Conservation (phyloP, 2,797 vertebrate genomes). For the Crenichthys baileyi region DNA sequence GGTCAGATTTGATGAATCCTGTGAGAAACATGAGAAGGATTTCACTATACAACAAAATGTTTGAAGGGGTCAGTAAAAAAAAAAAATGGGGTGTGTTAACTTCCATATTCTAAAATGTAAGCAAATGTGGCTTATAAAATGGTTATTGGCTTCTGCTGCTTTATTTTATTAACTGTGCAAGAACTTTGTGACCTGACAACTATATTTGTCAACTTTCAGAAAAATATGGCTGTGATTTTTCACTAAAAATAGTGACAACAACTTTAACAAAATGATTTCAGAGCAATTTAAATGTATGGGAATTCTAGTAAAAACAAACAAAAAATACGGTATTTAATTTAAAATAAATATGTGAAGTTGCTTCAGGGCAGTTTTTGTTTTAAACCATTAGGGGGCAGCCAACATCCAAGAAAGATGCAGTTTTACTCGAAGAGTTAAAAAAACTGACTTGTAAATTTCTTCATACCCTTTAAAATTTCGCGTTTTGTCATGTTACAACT, state of each 20-base stretch:
- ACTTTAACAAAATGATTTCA: background rate
- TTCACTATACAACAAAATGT: background rate
- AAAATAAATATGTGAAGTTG: too few species aligned
- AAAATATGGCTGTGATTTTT: background rate
- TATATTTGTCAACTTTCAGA: background rate
- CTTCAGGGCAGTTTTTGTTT: background rate
- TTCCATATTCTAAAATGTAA: background rate
- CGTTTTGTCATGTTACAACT: background rate
- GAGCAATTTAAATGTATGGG: background rate
- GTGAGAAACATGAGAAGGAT: slow-evolving; percentile 25
- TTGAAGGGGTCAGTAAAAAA: background rate
- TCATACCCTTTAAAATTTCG: background rate
- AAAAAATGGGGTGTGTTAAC: background rate
- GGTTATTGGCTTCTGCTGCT: background rate
- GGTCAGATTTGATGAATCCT: slow-evolving; percentile 92
- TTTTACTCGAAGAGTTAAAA: background rate
- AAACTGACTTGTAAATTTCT: background rate
- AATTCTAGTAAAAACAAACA: too few species aligned
- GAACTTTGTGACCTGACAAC: background rate
- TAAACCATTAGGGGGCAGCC: slow-evolving; percentile 60
- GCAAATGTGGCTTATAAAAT: background rate
- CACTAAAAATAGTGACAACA: background rate
- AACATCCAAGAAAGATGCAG: slow-evolving; percentile 1
- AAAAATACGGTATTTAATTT: too few species aligned
- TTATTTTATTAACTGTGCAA: background rate